A percentile compares a stretch with the other conserved stretches of the same genome.
Evolutionary conservation across 2,888 invertebrate species (phyloP).

Genomic region (Caenorhabditis sp.): DNA sequence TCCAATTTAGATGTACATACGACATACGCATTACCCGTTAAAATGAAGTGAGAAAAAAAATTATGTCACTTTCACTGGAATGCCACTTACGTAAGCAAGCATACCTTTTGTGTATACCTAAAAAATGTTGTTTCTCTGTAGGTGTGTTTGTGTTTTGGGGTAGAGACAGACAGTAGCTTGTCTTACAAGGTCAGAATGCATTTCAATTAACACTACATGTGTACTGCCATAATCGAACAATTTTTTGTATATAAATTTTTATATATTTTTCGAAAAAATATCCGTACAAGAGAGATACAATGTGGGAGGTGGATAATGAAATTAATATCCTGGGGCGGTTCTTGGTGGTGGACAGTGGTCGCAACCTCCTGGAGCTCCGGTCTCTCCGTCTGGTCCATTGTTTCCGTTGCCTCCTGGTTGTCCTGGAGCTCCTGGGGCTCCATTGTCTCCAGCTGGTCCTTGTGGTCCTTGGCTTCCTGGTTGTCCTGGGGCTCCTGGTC

Average conservation of each 20-base stretch:
- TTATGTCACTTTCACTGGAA: slow-evolving; percentile 1
- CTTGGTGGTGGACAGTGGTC: slow-evolving; percentile 65
- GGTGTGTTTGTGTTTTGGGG: too few relatives aligned
- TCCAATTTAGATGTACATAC: too few relatives aligned
- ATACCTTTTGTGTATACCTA: not conserved
- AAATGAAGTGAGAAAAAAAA: not conserved
- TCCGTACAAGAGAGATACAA: slow-evolving; percentile 37
- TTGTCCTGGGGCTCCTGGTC: slow-evolving; percentile 56
- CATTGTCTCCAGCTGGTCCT: slow-evolving; percentile 58
- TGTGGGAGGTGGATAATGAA: slow-evolving; percentile 33
- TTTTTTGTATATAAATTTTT: slow-evolving; percentile 9
- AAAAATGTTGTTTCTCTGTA: too few relatives aligned
- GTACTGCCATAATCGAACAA: not conserved
- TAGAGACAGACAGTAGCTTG: not conserved
- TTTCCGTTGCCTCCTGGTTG: slow-evolving; percentile 52
- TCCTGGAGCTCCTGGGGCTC: slow-evolving; percentile 58
- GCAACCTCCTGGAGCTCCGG: slow-evolving; percentile 61
- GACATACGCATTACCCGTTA: not conserved
- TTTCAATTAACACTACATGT: not conserved
- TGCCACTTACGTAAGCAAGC: not conserved
- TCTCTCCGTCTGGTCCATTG: slow-evolving; percentile 57
- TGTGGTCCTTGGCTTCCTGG: slow-evolving; percentile 55
- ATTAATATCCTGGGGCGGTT: slow-evolving; percentile 65
- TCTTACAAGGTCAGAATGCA: not conserved
- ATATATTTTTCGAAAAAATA: slow-evolving; percentile 33